phyloP scores from a whole-genome alignment of 2,113 vertebrate genomes.

The Triplophysa rosa region DNA sequence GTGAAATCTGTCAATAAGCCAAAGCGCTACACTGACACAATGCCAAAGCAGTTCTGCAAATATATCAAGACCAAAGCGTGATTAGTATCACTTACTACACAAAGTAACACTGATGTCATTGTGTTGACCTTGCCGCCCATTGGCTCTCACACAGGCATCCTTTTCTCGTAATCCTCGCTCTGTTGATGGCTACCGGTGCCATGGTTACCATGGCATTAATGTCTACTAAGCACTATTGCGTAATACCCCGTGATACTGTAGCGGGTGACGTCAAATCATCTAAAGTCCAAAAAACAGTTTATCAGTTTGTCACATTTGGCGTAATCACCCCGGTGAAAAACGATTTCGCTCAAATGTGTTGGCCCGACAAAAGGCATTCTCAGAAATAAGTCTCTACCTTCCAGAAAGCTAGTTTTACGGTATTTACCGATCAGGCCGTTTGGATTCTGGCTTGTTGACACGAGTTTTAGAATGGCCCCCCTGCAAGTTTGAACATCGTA shows the following conservation, averaged over 20 bases:
- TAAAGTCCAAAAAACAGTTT: constrained; percentile 15
- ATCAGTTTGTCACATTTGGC: constrained; percentile 21
- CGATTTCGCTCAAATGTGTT: constrained; percentile 52
- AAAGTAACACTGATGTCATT: not conserved
- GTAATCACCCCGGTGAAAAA: constrained; percentile 9
- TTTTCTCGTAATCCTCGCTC: constrained; percentile 12
- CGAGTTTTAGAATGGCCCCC: constrained; percentile 73
- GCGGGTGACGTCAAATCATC: constrained; percentile 11
- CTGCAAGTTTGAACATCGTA: constrained; percentile 66
- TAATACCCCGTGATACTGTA: constrained; percentile 23
- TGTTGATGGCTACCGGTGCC: not conserved
- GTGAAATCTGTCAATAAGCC: constrained; percentile 7
- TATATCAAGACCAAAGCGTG: constrained; percentile 10
- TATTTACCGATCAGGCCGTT: constrained; percentile 74
- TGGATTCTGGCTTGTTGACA: constrained; percentile 71
- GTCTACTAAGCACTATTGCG: constrained; percentile 41
- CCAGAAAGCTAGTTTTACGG: constrained; percentile 59
- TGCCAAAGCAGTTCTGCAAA: constrained; percentile 11
- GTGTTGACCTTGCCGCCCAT: constrained; percentile 16
- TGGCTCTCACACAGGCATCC: constrained; percentile 50
- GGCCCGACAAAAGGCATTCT: constrained; percentile 62
- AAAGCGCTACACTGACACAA: not conserved
- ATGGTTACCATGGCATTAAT: constrained; percentile 31
- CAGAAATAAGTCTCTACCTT: constrained; percentile 64
- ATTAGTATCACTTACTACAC: constrained; percentile 13